phyloP scores from a whole-genome alignment of 2,113 vertebrate genomes.

The Clupea harengus region DNA sequence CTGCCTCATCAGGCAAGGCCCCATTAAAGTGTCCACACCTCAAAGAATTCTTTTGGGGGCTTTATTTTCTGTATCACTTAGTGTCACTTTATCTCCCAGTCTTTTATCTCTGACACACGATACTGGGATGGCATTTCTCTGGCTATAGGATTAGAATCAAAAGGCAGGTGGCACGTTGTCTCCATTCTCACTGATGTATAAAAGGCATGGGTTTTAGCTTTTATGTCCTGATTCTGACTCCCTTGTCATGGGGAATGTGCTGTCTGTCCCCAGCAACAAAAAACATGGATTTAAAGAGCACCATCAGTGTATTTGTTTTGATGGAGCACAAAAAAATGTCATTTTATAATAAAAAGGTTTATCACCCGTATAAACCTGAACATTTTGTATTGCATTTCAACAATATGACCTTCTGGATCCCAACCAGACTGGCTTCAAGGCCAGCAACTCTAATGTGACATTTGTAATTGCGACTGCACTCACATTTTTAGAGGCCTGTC shows the following conservation, averaged over 20 bases:
- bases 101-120: slow-evolving; percentile 52
- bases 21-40: slow-evolving; percentile 54
- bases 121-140: slow-evolving; percentile 55
- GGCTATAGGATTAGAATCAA: slow-evolving; percentile 58
- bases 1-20: slow-evolving; percentile 39
- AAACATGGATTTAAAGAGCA: neutral
- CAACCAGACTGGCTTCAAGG: neutral
- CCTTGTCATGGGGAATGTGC: slow-evolving; percentile 53
- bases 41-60: slow-evolving; percentile 45
- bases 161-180: slow-evolving; percentile 31
- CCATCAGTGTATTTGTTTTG: neutral
- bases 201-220: slow-evolving; percentile 45
- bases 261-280: slow-evolving; percentile 55
- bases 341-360: neutral
- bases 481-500: neutral
- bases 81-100: slow-evolving; percentile 59
- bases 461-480: neutral
- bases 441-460: neutral
- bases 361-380: too few relatives aligned
- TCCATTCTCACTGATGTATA: slow-evolving; percentile 21
- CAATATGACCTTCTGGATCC: neutral
- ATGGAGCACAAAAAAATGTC: neutral
- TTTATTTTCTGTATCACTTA: slow-evolving; percentile 61
- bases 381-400: neutral
- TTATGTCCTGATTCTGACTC: slow-evolving; percentile 31